Conservation (phyloP, 2,888 invertebrate species). For the Dione vanillae region DNA sequence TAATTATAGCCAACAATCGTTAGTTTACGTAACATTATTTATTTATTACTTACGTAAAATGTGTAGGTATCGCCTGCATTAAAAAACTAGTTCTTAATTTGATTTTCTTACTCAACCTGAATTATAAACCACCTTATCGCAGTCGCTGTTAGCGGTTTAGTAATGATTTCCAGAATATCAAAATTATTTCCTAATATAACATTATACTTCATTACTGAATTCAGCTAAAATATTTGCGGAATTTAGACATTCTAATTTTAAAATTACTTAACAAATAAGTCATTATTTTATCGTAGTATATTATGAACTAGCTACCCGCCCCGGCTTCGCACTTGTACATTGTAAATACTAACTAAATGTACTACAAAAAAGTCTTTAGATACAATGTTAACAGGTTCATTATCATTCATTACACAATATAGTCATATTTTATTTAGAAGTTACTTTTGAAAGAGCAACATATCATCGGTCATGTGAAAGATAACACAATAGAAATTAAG, state of each 20-base stretch:
- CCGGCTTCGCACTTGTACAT: too few species aligned
- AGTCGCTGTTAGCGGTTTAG: constrained; percentile 6
- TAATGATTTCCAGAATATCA: constrained; percentile 20
- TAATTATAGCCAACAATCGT: constrained; percentile 7
- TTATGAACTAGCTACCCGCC: too few species aligned
- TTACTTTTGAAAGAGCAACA: too few species aligned
- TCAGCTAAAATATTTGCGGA: constrained; percentile 14
- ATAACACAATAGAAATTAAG: too few species aligned
- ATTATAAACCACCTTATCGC: constrained; percentile 9
- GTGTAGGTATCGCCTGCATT: constrained; percentile 10
- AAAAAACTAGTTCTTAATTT: constrained; percentile 20
- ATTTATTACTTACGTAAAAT: constrained; percentile 20
- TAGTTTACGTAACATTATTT: constrained; percentile 19
- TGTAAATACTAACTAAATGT: too few species aligned
- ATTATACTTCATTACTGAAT: constrained; percentile 17
- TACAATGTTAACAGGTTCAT: not conserved
- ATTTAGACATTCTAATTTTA: constrained; percentile 15
- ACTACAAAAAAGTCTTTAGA: too few species aligned
- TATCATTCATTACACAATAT: too few species aligned
- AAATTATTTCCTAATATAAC: constrained; percentile 19
- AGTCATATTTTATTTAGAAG: too few species aligned
- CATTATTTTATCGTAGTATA: not conserved
- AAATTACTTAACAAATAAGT: constrained; percentile 9
- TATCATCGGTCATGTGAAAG: too few species aligned
- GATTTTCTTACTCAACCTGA: constrained; percentile 14